Percentiles rank a stretch among this genome's conserved stretches.
phyloP scores from a whole-genome alignment of 2,888 invertebrate species.

The Galeopsomyia nigrocyanea region DNA sequence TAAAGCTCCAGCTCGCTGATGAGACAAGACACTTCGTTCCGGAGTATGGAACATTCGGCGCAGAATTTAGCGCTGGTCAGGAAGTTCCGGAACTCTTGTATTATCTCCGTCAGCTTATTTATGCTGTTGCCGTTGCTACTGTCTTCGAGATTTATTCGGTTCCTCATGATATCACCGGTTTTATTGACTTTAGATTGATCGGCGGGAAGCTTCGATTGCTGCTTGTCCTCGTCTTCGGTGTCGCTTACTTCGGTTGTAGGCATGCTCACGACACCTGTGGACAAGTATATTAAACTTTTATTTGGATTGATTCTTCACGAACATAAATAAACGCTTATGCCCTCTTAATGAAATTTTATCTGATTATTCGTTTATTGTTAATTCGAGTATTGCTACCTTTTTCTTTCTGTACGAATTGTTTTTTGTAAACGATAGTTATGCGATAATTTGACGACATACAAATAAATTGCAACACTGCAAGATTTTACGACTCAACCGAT shows the following conservation, averaged over 20 bases:
- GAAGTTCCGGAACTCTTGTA: constrained; percentile 45
- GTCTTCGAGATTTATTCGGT: constrained; percentile 2
- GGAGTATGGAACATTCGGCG: constrained; percentile 61
- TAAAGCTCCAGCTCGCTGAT: constrained; percentile 55
- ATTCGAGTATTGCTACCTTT: background rate
- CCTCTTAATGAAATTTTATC: too few relatives aligned
- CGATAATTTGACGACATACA: background rate
- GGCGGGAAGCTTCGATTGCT: constrained; percentile 18
- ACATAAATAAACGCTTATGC: too few relatives aligned
- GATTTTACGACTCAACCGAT: background rate
- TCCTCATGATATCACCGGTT: constrained; percentile 3
- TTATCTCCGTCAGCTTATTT: constrained; percentile 42
- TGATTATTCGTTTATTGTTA: too few relatives aligned
- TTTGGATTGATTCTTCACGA: too few relatives aligned
- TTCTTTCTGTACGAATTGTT: too few relatives aligned
- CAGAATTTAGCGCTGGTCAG: constrained; percentile 47
- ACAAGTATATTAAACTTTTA: background rate
- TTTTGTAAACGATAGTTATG: too few relatives aligned
- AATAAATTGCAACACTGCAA: background rate
- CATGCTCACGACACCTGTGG: constrained; percentile 35
- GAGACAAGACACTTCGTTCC: constrained; percentile 58
- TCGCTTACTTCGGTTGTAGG: constrained; percentile 44
- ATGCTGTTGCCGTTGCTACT: constrained; percentile 25
- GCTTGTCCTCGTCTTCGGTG: constrained; percentile 45
- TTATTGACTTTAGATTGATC: constrained; percentile 35